Base-by-base conservation (phyloP, 2,113 vertebrate genomes). In the Phyllopteryx taeniolatus region DNA sequence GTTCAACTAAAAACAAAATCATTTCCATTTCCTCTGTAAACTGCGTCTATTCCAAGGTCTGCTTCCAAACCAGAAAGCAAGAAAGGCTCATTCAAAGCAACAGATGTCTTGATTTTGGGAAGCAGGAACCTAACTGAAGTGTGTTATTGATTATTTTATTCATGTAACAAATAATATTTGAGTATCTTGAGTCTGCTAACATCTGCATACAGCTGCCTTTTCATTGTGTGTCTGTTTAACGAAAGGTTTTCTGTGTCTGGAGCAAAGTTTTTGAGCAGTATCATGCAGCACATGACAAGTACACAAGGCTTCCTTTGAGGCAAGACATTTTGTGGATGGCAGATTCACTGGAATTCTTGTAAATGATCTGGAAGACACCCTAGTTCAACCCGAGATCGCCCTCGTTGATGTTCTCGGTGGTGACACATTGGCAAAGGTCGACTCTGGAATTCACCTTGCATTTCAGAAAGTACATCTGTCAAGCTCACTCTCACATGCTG, bases 381-480 rank as follows among this genome's bases (percentile, higher is more conserved):
- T 44, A 67, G 75, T 84, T 82, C 68, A 78, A 78, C 46, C 31
- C 51, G 57, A 67, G 33, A 75, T 83, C 75, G 69, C 74, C 68
- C 74, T 69, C 19, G 72, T 64, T 33, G 63, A 75, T 83, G 63
- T 66, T 69, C 51, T 77, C 69, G 71, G 71, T 59, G 47, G 70
- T 51, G 53, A 66, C 73, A 60, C 69, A 72, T 64, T 27, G 42
- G 63, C 60, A 77, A 75, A 70, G 74, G 54, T 43, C 63, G 35
- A 56, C 53, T 77, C 47, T 78, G 84, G 83, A 89, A 87, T 89
- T 72, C 77, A 73, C 78, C 72, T 68, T 74, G 53, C 68, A 72
- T 88, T 83, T 90, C 72, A 85, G 72, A 76, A 89, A 87, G 88
- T 68, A 84, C 67, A 80, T 87, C 72, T 69, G 51, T 43, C 66